Base-by-base conservation (phyloP, 2,888 invertebrate genomes). In the Ypsolopha scabrella region DNA sequence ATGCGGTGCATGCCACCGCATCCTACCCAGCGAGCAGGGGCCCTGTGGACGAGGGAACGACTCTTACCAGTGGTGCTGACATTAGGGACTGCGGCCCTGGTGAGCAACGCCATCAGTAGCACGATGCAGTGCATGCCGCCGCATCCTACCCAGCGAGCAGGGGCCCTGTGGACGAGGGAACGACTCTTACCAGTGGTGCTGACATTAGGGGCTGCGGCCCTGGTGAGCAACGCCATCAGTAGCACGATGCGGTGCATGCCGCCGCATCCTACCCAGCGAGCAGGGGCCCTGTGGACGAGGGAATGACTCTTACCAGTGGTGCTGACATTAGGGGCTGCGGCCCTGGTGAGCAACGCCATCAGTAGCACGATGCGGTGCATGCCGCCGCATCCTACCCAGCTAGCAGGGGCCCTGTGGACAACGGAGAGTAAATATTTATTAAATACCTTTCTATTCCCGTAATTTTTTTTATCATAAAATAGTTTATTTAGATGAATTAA, bases 331-430 rank as follows among this genome's bases (percentile, higher is more conserved):
- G 77, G 77, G 63, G 80, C 74, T 64, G 72, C 72, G 66, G 75
- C 78, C 67, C 75, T 71, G 63, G 72, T 72, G 61, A 85, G 75
- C 72, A 80, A 70, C 71, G 74, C 77, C 77, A 81, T 70, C 56
- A 85, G 71, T 68, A 80, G 68, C 70, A 79, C 67, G 64, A 72
- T 64, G 68, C 73, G 75, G 71, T 75, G 76, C 83, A 83, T 83
- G 67, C 80, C 82, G 80, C 80, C 70, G 82, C 85, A 85, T 83
- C 80, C 76, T 85, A 82, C 76, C 81, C 80, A 75, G 75, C 68
- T 62, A 71, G 75, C 76, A 77, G 77, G 73, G 68, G 61, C 60
- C 62, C 81, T 80, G 72, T 0, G 57, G 64, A 64, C 60, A 65
- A 60, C 50, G 39, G 51, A 56, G 24, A 24, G 24, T 24, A 24